These are phyloP conservation scores for Drosophila sechellia DNA, from an alignment of 1,140 invertebrate genomes.

Conservation along the genomic window DNA sequence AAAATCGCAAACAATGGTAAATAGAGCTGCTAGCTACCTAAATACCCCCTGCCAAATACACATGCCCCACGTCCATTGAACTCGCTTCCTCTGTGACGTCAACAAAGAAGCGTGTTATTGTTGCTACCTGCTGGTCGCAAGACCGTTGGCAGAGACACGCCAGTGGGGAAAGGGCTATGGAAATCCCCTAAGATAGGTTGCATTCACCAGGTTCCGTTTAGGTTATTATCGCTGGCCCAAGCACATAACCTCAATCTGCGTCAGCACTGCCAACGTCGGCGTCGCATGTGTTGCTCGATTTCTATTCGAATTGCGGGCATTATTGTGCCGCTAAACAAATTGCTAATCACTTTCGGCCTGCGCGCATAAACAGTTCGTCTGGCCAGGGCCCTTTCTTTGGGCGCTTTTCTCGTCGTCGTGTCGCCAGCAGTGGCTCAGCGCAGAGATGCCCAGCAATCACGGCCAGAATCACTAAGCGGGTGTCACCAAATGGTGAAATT, in stretches of 20 bases:
- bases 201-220: conserved; percentile 31
- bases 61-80: conserved; percentile 38
- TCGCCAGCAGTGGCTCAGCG: conserved; percentile 27
- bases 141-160: not conserved
- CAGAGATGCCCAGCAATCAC: conserved; percentile 30
- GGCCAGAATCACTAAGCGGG: too few relatives aligned
- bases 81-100: conserved; percentile 44
- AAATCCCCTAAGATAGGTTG: conserved; percentile 19
- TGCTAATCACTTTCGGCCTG: conserved; percentile 33
- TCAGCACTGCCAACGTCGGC: conserved; percentile 34
- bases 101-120: conserved; percentile 48
- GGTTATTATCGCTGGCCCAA: conserved; percentile 35
- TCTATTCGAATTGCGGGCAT: conserved; percentile 4
- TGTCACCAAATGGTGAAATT: not conserved
- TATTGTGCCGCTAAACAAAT: conserved; percentile 19
- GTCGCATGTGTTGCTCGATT: conserved; percentile 45
- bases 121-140: conserved; percentile 34
- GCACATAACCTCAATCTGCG: conserved; percentile 53
- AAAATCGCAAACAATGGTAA: conserved; percentile 83
- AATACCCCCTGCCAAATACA: not conserved
- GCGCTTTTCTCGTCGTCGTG: conserved; percentile 37
- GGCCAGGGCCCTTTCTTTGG: conserved; percentile 20
- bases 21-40: conserved; percentile 31
- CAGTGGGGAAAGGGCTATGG: not conserved
- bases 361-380: conserved; percentile 13